Conservation (phyloP, 2,888 invertebrate species). For the Leptinotarsa peninsularis region DNA sequence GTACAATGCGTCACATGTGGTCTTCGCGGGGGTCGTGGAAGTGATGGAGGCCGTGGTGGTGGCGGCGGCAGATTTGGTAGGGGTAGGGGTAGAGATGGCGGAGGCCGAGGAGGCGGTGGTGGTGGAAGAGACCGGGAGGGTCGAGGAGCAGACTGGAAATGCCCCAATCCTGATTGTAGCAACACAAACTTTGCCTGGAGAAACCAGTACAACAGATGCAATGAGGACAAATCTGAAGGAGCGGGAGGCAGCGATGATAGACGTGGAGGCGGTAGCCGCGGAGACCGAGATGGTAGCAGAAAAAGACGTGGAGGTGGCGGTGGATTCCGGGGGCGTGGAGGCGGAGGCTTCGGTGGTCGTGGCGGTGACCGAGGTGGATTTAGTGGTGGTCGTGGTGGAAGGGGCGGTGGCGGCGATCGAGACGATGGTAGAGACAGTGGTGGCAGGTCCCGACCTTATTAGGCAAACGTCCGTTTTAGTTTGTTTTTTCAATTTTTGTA, state of each 20-base stretch:
- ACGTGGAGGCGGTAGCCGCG: constrained; percentile 64
- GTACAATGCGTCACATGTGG: constrained; percentile 56
- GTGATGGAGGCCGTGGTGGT: constrained; percentile 68
- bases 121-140: too few species aligned
- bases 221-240: constrained; percentile 76
- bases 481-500: background rate
- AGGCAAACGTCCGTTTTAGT: too few species aligned
- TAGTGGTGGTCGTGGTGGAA: constrained; percentile 64
- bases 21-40: constrained; percentile 69
- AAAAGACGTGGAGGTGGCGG: constrained; percentile 61
- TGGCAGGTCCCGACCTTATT: too few species aligned
- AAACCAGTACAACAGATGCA: constrained; percentile 90
- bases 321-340: constrained; percentile 66
- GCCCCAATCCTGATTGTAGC: constrained; percentile 82
- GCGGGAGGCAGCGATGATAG: constrained; percentile 70
- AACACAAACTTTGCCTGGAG: constrained; percentile 98
- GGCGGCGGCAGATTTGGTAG: constrained; percentile 62
- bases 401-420: too few species aligned
- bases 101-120: constrained; percentile 61
- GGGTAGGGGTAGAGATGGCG: constrained; percentile 71
- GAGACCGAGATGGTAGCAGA: constrained; percentile 52
- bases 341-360: constrained; percentile 60
- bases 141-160: too few species aligned
- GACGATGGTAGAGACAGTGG: too few species aligned
- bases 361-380: constrained; percentile 67